Evolutionary conservation across 1,140 invertebrate species (phyloP).

Genomic region (Lethrus apterus): DNA sequence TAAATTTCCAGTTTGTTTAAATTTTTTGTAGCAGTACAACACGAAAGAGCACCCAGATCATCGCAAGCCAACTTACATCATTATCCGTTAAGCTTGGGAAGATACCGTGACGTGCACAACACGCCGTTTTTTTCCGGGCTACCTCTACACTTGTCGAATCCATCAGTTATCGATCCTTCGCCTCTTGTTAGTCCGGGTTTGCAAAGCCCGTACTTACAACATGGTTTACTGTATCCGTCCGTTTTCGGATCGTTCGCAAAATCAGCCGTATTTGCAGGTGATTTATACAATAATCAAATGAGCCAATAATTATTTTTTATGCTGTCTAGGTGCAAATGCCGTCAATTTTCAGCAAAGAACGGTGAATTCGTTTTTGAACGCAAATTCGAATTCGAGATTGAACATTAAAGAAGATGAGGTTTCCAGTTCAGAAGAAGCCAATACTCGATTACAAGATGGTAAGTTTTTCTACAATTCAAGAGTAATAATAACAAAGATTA

Average conservation of each 20-base stretch:
- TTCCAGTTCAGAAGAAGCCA: conserved; percentile 59
- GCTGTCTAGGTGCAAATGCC: background rate
- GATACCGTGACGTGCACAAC: conserved; percentile 36
- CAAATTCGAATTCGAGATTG: conserved; percentile 26
- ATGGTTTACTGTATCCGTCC: conserved; percentile 34
- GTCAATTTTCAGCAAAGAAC: conserved; percentile 2
- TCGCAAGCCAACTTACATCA: conserved; percentile 34
- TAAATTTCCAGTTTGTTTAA: no score
- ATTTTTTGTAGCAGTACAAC: conserved; percentile 68
- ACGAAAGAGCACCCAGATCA: conserved; percentile 74
- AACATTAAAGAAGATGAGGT: conserved; percentile 65
- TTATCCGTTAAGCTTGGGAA: conserved; percentile 39
- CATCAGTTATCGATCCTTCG: conserved; percentile 21
- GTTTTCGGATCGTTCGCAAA: conserved; percentile 32
- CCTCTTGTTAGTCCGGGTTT: conserved; percentile 10
- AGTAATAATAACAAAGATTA: no score
- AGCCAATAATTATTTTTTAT: background rate
- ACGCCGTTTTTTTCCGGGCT: conserved; percentile 43
- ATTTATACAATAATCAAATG: background rate
- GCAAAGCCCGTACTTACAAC: conserved; percentile 31
- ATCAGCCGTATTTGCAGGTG: conserved; percentile 16
- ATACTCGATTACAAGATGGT: conserved; percentile 3
- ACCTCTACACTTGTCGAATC: conserved; percentile 41
- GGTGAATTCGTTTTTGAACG: conserved; percentile 4
- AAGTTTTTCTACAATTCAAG: no score